Conservation (phyloP, 2,113 vertebrate species). For the Marcusenius ussheri region DNA sequence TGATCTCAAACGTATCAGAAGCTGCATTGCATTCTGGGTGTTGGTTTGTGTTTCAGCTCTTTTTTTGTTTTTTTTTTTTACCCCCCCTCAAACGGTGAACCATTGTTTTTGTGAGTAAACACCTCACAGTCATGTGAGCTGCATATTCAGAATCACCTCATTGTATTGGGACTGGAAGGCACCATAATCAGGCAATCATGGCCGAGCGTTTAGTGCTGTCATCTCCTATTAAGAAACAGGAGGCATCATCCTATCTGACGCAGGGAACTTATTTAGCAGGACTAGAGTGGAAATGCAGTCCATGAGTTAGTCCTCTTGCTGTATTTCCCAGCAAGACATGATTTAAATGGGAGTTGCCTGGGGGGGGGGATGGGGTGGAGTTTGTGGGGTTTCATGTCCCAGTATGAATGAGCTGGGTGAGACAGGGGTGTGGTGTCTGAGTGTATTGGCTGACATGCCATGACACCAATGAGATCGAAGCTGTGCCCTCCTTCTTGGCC, state of each 20-base stretch:
- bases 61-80: not conserved
- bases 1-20: not conserved
- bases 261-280: not conserved
- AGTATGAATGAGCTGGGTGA: constrained; percentile 3
- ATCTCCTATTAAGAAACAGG: constrained; percentile 1
- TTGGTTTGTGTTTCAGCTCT: not conserved
- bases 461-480: not conserved
- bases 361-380: not conserved
- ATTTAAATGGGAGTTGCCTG: not conserved
- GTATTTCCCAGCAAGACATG: not conserved
- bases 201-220: not conserved
- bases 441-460: not conserved
- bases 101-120: constrained; percentile 21
- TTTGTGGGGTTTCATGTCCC: not conserved
- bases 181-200: not conserved
- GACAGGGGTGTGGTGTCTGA: not conserved
- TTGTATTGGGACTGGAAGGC: not conserved
- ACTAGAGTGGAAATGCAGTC: not conserved
- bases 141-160: not conserved
- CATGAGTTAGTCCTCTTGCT: not conserved
- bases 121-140: not conserved
- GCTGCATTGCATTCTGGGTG: not conserved
- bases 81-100: not conserved
- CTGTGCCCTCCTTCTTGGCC: not conserved
- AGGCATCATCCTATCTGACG: not conserved